Base-by-base conservation (phyloP, 2,888 invertebrate genomes). In the Glaucopsyche alexis region DNA sequence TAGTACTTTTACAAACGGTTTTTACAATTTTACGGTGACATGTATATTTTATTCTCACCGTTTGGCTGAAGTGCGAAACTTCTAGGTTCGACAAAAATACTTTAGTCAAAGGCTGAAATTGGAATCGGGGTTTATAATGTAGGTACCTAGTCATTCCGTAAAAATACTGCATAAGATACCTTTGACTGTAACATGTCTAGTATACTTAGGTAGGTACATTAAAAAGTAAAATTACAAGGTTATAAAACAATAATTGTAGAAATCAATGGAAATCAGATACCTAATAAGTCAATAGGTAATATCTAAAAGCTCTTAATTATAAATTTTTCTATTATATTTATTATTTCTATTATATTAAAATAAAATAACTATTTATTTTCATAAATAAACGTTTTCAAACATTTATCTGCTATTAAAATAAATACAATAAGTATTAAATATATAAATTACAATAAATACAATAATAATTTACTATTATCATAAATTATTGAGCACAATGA, bases 391-490 rank as follows among this genome's bases (percentile, higher is more conserved):
- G 55, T 55, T 55, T 52, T 11, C 5, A 55, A 55, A 55, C 55
- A 55, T 19, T 55, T 65, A 65, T 65, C 40, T 65, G 13, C 65
- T 11, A 65, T 65, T 65, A 65, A 65, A 65, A n/a, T 40, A 50
- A 50, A 42, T 42, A 42, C 42, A 8, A 8, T 42, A 5, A 19
- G 55, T 19, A 55, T 19, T 19, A 55, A 55, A 55, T 60, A 29
- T 38, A 29, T 29, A 29, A 29, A 29, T 29, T 29, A 29, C 29
- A 19, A 65, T 65, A 14, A 40, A 40, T 65, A 40, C 65, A 42
- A 66, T 42, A 66, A 66, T 42, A 66, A 66, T 66, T 66, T 16
- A 66, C 9, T 66, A 42, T 66, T 66, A 66, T 42, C 42, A 66
- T 66, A 40, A 42, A 66, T 66, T 42, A 40, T 66, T 66, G 47